Base-by-base conservation (phyloP, 2,888 invertebrate genomes). In the Drosophila mimetica region DNA sequence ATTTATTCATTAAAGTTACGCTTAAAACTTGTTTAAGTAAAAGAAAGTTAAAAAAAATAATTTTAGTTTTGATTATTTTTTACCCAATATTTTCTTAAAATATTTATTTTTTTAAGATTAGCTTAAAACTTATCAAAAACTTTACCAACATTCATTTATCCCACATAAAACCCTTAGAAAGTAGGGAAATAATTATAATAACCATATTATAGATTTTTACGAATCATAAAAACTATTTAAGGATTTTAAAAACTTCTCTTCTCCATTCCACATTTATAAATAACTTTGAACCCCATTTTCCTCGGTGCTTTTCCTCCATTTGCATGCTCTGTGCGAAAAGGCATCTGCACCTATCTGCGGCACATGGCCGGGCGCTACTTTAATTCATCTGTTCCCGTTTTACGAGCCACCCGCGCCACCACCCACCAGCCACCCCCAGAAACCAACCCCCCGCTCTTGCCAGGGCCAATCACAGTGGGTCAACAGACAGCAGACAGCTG, bases 311-410 rank as follows among this genome's bases (percentile, higher is more conserved):
- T 30, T 11, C 11, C 16, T 46, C 60, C 75, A 81, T 81, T 84
- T 81, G 84, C 81, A 81, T 81, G 73, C 51, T 53, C 53, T 53
- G 54, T 60, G 42, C 30, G 48, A 74, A 67, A 71, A 58, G 47
- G 36, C 71, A 71, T 79, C 77, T 79, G 76, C 69, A 75, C 39
- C 75, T 71, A 72, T 52, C 70, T 65, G 22, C 28, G 36, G 71
- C 51, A 60, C 44, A 30, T 47, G 60, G 60, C 30, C 60, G 47
- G 46, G 63, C 39, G 70, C 74, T 63, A 59, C 70, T 70, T 70
- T 73, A 77, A 70, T 81, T 79, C 69, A 79, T 79, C 61, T 81
- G 79, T 51, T 72, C 61, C 60, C 66, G 66, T 74, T 72, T 76
- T 76, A 71, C 36, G 71, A 51, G 63, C 63, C 47, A 46, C 59